phyloP scores from a whole-genome alignment of 2,888 invertebrate species.

The Dicycla oo region DNA sequence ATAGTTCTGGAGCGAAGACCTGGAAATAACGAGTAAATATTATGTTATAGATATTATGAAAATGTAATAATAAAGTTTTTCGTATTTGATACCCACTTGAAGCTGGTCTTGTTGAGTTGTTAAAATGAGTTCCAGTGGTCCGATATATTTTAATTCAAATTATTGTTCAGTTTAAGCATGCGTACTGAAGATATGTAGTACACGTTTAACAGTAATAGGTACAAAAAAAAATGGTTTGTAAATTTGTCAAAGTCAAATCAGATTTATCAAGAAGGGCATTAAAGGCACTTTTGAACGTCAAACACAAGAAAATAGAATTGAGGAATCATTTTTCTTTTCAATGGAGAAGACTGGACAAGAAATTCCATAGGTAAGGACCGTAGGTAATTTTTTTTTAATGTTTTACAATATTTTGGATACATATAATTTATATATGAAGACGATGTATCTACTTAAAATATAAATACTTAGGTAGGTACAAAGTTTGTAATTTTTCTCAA shows the following conservation, averaged over 20 bases:
- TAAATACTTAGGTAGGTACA: too few species aligned
- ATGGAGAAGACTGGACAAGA: background rate
- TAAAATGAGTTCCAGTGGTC: constrained; percentile 1
- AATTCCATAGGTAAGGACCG: background rate
- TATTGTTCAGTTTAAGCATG: constrained; percentile 22
- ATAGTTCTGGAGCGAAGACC: constrained; percentile 57
- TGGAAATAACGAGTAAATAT: constrained; percentile 61
- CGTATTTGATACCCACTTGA: constrained; percentile 26
- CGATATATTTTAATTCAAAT: background rate
- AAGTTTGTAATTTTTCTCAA: background rate
- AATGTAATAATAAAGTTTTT: background rate
- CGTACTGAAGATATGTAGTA: background rate
- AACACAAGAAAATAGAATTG: background rate
- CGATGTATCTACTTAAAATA: background rate
- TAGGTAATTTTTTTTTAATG: background rate
- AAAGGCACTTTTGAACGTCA: background rate
- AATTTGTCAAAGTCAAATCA: background rate
- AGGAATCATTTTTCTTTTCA: too few species aligned
- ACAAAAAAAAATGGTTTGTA: background rate
- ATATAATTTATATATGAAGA: too few species aligned
- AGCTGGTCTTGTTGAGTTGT: constrained; percentile 1
- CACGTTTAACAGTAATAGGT: background rate
- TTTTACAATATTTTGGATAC: background rate
- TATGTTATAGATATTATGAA: constrained; percentile 33
- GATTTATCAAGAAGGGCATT: too few species aligned